These are phyloP conservation scores for Danio jaintianensis DNA, from an alignment of 2,797 vertebrate genomes.

Conservation along the genomic window DNA sequence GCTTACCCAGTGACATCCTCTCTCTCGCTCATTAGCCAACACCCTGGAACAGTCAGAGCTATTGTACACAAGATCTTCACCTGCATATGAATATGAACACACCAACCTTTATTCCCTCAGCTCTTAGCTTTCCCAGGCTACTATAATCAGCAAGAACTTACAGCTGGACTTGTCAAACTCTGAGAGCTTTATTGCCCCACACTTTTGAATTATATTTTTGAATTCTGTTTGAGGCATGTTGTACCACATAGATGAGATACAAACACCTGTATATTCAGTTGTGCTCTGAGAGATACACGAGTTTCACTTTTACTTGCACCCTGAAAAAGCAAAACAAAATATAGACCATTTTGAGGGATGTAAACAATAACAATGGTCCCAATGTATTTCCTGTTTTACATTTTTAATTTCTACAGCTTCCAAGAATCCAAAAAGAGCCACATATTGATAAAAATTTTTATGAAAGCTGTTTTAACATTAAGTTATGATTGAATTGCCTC, in stretches of 20 bases:
- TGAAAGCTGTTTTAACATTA: too few relatives aligned
- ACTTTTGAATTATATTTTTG: conserved; percentile 17
- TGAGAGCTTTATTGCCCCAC: not conserved
- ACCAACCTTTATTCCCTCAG: conserved; percentile 27
- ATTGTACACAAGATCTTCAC: conserved; percentile 25
- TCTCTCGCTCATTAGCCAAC: not conserved
- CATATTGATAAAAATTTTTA: too few relatives aligned
- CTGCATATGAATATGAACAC: conserved; percentile 22
- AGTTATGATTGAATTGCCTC: too few relatives aligned
- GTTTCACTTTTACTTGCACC: not conserved
- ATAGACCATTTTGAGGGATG: too few relatives aligned
- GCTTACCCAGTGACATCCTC: conserved; percentile 22
- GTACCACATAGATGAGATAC: conserved; percentile 48
- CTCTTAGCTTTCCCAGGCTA: conserved; percentile 30
- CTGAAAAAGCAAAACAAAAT: not conserved
- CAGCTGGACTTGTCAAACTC: not conserved
- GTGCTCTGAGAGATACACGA: not conserved
- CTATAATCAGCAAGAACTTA: conserved; percentile 22
- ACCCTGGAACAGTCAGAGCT: conserved; percentile 31
- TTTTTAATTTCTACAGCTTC: too few relatives aligned
- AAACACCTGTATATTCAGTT: conserved; percentile 5
- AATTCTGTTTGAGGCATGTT: not conserved
- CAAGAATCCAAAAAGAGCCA: too few relatives aligned
- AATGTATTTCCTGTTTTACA: too few relatives aligned
- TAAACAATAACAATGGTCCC: too few relatives aligned